Conservation (phyloP, 1,140 invertebrate genomes). For the Heliconius hermathena region DNA sequence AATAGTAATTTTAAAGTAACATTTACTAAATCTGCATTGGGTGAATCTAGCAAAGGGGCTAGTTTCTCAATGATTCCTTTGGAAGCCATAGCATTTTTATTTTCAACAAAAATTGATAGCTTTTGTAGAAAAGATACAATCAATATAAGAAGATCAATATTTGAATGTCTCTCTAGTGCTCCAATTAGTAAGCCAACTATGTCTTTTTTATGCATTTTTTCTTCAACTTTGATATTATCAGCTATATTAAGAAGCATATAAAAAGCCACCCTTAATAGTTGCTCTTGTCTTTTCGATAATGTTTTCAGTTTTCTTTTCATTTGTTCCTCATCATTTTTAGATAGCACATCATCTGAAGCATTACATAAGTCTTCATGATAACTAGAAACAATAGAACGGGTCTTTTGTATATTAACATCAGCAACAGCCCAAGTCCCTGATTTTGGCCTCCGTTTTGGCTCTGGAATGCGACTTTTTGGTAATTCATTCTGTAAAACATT, state of each 20-base stretch:
- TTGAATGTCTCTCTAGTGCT: constrained; percentile 91
- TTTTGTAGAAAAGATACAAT: constrained; percentile 97
- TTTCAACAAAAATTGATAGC: constrained; percentile 96
- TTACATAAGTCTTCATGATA: constrained; percentile 85
- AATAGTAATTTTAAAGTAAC: constrained; percentile 94
- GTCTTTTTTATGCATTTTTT: constrained; percentile 98
- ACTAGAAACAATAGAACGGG: constrained; percentile 82
- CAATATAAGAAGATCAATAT: constrained; percentile 94
- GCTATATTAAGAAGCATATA: constrained; percentile 97
- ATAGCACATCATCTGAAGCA: constrained; percentile 77
- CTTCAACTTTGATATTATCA: constrained; percentile 96
- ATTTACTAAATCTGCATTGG: constrained; percentile 92
- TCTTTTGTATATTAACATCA: constrained; percentile 81
- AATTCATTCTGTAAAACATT: constrained; percentile 80
- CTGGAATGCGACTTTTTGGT: constrained; percentile 85
- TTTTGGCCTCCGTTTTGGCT: constrained; percentile 85
- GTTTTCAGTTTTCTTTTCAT: constrained; percentile 89
- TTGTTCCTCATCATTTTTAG: constrained; percentile 92
- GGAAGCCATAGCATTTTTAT: constrained; percentile 95
- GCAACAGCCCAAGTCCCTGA: constrained; percentile 85
- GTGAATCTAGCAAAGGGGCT: constrained; percentile 87
- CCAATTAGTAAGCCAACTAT: constrained; percentile 94
- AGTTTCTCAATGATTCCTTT: constrained; percentile 89
- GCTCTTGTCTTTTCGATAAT: constrained; percentile 95
- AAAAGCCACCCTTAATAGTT: constrained; percentile 92